Evolutionary conservation across 2,888 invertebrate species (phyloP).

Genomic region (Globia sparganii): DNA sequence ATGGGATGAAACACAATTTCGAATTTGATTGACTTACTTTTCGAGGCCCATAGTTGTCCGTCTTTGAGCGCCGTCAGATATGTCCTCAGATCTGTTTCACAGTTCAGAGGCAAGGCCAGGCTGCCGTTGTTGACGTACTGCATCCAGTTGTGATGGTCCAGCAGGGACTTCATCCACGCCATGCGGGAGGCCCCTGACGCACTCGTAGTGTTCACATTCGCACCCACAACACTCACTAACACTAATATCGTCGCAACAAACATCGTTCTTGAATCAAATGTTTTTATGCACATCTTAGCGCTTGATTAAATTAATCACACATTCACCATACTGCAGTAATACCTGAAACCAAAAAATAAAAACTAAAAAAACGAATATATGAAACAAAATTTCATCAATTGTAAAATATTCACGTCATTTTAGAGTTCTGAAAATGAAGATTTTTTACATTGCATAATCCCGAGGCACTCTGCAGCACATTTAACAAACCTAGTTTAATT

Average conservation of each 20-base stretch:
- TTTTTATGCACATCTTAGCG: conserved; percentile 65
- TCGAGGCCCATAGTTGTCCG: conserved; percentile 94
- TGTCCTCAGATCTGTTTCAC: conserved; percentile 90
- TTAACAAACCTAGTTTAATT: conserved; percentile 35
- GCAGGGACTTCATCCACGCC: conserved; percentile 92
- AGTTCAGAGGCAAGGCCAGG: conserved; percentile 77
- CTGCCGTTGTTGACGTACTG: conserved; percentile 86
- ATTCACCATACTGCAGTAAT: conserved; percentile 62
- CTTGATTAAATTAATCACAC: conserved; percentile 45
- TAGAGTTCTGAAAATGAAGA: conserved; percentile 23
- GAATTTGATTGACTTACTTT: conserved; percentile 91
- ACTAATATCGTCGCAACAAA: conserved; percentile 79
- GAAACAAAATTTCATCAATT: conserved; percentile 13
- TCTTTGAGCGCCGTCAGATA: conserved; percentile 90
- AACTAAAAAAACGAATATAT: conserved; percentile 39
- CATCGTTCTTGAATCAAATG: conserved; percentile 74
- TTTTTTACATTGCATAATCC: conserved; percentile 28
- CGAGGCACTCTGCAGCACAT: conserved; percentile 19
- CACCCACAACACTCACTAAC: conserved; percentile 85
- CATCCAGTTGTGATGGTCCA: conserved; percentile 92
- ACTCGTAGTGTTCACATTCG: conserved; percentile 77
- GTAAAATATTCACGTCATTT: conserved; percentile 30
- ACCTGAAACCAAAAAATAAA: conserved; percentile 68
- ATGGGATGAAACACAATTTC: neutral
- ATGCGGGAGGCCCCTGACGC: conserved; percentile 83